phyloP scores from a whole-genome alignment of 2,113 vertebrate genomes.

The Spilogale gracilis region DNA sequence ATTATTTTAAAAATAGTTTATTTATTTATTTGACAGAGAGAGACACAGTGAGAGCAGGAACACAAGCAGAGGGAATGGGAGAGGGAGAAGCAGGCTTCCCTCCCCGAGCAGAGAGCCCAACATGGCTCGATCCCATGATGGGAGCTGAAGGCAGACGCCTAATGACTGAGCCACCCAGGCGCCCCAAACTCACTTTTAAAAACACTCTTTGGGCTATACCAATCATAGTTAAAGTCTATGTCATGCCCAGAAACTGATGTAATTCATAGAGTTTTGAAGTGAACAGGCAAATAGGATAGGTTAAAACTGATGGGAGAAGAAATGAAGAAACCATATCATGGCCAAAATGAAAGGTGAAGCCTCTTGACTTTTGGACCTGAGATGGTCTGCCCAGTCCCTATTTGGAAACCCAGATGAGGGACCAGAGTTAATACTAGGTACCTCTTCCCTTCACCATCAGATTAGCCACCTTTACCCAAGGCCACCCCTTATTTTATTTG shows the following conservation, averaged over 20 bases:
- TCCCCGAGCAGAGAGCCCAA: not conserved
- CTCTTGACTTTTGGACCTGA: not conserved
- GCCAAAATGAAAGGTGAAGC: not conserved
- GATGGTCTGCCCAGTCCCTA: not conserved
- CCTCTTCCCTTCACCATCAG: not conserved
- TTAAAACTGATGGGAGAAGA: not conserved
- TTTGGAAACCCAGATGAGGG: not conserved
- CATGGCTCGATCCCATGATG: not conserved
- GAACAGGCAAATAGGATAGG: not conserved
- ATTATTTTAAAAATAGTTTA: not conserved
- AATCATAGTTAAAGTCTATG: not conserved
- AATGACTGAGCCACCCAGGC: not conserved
- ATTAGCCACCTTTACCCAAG: not conserved
- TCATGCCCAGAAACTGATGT: not conserved
- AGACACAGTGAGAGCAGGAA: no score
- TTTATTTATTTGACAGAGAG: not conserved
- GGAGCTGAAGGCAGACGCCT: not conserved
- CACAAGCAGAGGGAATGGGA: not conserved
- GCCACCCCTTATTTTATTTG: not conserved
- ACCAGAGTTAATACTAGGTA: no score
- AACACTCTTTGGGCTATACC: not conserved
- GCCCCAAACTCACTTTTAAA: not conserved
- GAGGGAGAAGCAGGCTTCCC: not conserved
- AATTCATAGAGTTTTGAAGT: not conserved
- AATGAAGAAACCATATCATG: not conserved